Evolutionary conservation across 2,888 invertebrate genomes (phyloP).

Genomic region (Epirrita christyi): DNA sequence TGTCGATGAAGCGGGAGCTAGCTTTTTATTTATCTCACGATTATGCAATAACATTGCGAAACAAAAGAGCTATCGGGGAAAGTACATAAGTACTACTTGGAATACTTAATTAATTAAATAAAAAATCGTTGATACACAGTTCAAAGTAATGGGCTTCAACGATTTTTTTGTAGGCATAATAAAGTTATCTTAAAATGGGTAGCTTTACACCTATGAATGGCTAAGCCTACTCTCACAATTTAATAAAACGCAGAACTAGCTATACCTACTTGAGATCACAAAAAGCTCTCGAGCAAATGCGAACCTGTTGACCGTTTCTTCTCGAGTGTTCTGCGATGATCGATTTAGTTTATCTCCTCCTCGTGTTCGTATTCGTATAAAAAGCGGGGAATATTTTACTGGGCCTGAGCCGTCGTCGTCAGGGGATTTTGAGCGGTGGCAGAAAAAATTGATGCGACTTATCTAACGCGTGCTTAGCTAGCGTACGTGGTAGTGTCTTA

Average conservation of each 20-base stretch:
- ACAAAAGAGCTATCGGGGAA: slow-evolving; percentile 22
- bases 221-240: not conserved
- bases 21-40: slow-evolving; percentile 42
- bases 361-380: slow-evolving; percentile 76
- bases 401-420: slow-evolving; percentile 64
- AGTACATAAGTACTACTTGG: not conserved
- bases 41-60: slow-evolving; percentile 32
- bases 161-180: not conserved
- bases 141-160: not conserved
- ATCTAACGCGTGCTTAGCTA: slow-evolving; percentile 62
- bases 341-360: slow-evolving; percentile 38
- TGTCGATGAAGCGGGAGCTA: slow-evolving; percentile 47
- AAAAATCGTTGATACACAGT: too few relatives aligned
- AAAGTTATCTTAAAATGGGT: not conserved
- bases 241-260: not conserved
- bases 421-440: slow-evolving; percentile 72
- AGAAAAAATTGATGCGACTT: slow-evolving; percentile 80
- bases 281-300: slow-evolving; percentile 14
- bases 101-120: too few relatives aligned
- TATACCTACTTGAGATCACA: slow-evolving; percentile 5
- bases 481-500: slow-evolving; percentile 70
- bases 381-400: slow-evolving; percentile 77
- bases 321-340: slow-evolving; percentile 40
- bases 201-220: too few relatives aligned
- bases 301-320: slow-evolving; percentile 31